A percentile compares a stretch with the other conserved stretches of the same genome.
phyloP scores from a whole-genome alignment of 1,140 invertebrate genomes.

The Cephus cinctus region DNA sequence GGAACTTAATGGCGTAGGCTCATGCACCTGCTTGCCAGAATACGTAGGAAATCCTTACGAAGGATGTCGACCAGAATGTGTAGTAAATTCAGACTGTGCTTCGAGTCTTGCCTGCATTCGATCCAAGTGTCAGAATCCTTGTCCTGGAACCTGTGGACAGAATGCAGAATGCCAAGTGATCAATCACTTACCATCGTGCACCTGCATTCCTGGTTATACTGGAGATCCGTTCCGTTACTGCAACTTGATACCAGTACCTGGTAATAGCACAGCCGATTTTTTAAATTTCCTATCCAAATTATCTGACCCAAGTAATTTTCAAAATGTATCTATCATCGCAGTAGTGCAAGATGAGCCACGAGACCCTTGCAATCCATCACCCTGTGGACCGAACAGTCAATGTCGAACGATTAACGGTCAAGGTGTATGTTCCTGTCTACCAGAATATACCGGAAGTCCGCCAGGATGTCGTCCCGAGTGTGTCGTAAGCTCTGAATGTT shows the following conservation, averaged over 20 bases:
- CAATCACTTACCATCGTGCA: slow-evolving; percentile 73
- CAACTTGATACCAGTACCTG: slow-evolving; percentile 25
- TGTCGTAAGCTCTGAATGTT: slow-evolving; percentile 64
- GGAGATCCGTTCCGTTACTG: slow-evolving; percentile 74
- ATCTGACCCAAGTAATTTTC: background rate
- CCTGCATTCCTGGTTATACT: slow-evolving; percentile 67
- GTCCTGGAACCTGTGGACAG: slow-evolving; percentile 70
- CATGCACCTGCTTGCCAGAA: slow-evolving; percentile 69
- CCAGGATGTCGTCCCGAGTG: slow-evolving; percentile 72
- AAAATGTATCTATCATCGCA: slow-evolving; percentile 16
- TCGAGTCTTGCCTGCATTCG: slow-evolving; percentile 70
- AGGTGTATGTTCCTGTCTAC: slow-evolving; percentile 67
- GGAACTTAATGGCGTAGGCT: slow-evolving; percentile 63
- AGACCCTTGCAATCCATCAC: slow-evolving; percentile 67
- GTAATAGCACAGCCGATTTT: slow-evolving; percentile 25
- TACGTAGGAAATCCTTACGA: slow-evolving; percentile 66
- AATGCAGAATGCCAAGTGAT: slow-evolving; percentile 69
- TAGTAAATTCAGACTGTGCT: slow-evolving; percentile 69
- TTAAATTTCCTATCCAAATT: background rate
- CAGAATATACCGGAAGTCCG: slow-evolving; percentile 67
- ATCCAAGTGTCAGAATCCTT: slow-evolving; percentile 71
- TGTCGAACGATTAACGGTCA: slow-evolving; percentile 64
- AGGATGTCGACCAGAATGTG: slow-evolving; percentile 73
- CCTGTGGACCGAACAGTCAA: slow-evolving; percentile 70
- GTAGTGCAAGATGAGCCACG: slow-evolving; percentile 39